Percentiles rank a stretch among this genome's conserved stretches.
Evolutionary conservation across 2,113 vertebrate genomes (phyloP).

Genomic region (Pelmatolapia mariae): DNA sequence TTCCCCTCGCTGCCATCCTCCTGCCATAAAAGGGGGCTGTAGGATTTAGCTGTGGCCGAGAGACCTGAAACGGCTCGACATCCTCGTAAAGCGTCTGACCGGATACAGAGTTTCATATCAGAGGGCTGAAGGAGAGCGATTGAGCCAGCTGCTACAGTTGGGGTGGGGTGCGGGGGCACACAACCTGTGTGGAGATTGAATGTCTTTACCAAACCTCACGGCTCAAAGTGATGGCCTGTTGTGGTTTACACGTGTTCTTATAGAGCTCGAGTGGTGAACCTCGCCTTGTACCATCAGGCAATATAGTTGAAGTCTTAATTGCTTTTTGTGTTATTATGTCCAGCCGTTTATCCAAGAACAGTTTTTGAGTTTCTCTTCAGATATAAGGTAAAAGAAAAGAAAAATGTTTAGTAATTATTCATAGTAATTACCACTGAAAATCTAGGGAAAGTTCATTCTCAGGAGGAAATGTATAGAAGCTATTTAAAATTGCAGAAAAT

Average conservation of each 20-base stretch:
- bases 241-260: conserved; percentile 26
- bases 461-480: background rate
- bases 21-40: conserved; percentile 30
- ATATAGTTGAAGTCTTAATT: background rate
- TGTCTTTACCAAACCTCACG: conserved; percentile 36
- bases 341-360: background rate
- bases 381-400: background rate
- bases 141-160: conserved; percentile 59
- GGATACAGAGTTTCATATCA: conserved; percentile 64
- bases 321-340: background rate
- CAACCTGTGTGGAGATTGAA: conserved; percentile 59
- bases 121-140: conserved; percentile 34
- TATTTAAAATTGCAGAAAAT: background rate
- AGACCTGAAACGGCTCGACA: conserved; percentile 46
- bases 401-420: accelerated
- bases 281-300: background rate
- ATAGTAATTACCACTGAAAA: background rate
- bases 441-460: background rate
- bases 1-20: conserved; percentile 13
- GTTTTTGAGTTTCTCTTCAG: background rate
- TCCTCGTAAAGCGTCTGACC: conserved; percentile 69
- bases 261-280: background rate
- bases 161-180: background rate
- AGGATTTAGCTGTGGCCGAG: conserved; percentile 57
- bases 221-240: conserved; percentile 27